These are phyloP conservation scores for Coremacera marginata DNA, from an alignment of 2,888 invertebrate genomes.

Conservation along the genomic window DNA sequence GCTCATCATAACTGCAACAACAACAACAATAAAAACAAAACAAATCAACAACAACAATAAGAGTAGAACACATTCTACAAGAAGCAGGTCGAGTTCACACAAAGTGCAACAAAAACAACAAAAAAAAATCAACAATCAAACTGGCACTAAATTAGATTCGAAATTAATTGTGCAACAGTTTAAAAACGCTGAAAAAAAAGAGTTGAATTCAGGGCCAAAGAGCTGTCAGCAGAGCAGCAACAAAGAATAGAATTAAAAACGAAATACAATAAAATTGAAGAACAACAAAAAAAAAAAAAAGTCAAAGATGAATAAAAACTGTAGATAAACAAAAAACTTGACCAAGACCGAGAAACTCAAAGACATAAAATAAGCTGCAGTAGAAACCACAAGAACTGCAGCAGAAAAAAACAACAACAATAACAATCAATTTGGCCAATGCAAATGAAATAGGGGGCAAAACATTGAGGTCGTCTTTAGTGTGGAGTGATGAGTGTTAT, in stretches of 20 bases:
- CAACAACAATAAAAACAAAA: slow-evolving; percentile 27
- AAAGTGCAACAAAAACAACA: slow-evolving; percentile 13
- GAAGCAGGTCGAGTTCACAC: slow-evolving; percentile 61
- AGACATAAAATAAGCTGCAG: slow-evolving; percentile 55
- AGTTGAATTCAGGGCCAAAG: slow-evolving; percentile 7
- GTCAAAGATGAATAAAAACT: slow-evolving; percentile 36
- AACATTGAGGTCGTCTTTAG: slow-evolving; percentile 30
- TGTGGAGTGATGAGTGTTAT: background rate
- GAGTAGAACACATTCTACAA: slow-evolving; percentile 58
- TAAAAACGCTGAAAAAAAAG: background rate
- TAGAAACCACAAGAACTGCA: slow-evolving; percentile 34
- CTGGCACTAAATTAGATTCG: slow-evolving; percentile 13
- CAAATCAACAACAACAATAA: slow-evolving; percentile 24
- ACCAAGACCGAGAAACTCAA: slow-evolving; percentile 44
- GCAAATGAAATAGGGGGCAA: slow-evolving; percentile 6
- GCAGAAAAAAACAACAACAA: slow-evolving; percentile 14
- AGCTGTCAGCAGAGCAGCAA: background rate
- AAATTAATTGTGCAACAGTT: slow-evolving; percentile 13
- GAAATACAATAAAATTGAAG: slow-evolving; percentile 35
- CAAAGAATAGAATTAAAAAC: slow-evolving; percentile 51
- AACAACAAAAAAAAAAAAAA: slow-evolving; percentile 38
- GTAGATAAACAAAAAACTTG: slow-evolving; percentile 38
- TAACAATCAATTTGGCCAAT: slow-evolving; percentile 49
- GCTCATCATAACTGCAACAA: background rate
- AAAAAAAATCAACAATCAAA: slow-evolving; percentile 10